Base-by-base conservation (phyloP, 2,797 vertebrate genomes). In the Gadopsis marmoratus region DNA sequence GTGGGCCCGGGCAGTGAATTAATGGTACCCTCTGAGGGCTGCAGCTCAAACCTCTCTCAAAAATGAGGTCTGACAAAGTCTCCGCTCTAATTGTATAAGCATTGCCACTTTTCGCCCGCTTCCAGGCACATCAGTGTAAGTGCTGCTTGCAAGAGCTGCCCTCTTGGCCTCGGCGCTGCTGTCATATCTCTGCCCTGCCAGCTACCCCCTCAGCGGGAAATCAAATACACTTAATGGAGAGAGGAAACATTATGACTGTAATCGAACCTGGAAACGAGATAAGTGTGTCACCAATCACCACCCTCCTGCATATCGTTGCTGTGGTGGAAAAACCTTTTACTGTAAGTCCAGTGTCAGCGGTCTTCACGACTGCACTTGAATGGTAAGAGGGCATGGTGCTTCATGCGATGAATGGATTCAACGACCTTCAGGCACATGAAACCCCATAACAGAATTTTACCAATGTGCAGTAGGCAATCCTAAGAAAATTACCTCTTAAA, bases 191-290 rank as follows among this genome's bases (percentile, higher is more conserved):
- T 63, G 64, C 75, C 83, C 82, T 79, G 76, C 74, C 85, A 75
- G 75, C 84, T 65, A 43, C 55, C 83, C 87, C 89, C 84, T 78
- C 88, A 67, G 87, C 71, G 62, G 89, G 90, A 92, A 94, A 95
- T 94, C 91, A 95, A 94, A 95, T 94, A 89, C 88, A 90, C 89
- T 94, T 94, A 94, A 94, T 94, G 92, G 92, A 91, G 76, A 90
- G 85, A 91, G 91, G 91, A 93, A 91, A 86, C 88, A 90, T 91
- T 91, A 91, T 55, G 58, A 74, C 78, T 87, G 90, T 92, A 93
- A 95, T 94, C 76, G 81, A 93, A 93, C 81, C 91, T 88, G 77
- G 78, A 84, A 91, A 91, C n/a, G 68, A 92, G 92, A 92, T 94
- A 90, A 93, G 91, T 75, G 82, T 85, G 90, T 87, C 81, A 91